Conservation (phyloP, 1,140 invertebrate species). For the Drosophila arawakana region DNA sequence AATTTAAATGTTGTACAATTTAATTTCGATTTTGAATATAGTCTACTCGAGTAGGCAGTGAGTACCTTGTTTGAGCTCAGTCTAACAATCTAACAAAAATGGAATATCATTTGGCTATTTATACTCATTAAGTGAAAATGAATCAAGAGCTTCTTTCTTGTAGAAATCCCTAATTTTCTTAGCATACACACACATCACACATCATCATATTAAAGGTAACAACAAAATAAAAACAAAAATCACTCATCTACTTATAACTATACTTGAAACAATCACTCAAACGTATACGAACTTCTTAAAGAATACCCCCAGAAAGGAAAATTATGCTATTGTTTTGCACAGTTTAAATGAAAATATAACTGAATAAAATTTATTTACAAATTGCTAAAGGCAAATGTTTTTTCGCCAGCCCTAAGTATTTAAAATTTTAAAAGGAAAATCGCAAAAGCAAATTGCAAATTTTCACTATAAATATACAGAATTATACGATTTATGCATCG, state of each 20-base stretch:
- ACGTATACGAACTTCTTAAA: constrained; percentile 83
- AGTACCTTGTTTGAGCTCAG: constrained; percentile 60
- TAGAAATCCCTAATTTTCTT: constrained; percentile 46
- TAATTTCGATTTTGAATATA: constrained; percentile 56
- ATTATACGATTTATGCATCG: constrained; percentile 76
- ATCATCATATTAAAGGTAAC: constrained; percentile 21
- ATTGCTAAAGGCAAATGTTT: constrained; percentile 48
- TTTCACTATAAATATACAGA: constrained; percentile 66
- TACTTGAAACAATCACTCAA: constrained; percentile 81
- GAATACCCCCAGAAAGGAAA: constrained; percentile 57
- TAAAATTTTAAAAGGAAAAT: constrained; percentile 34
- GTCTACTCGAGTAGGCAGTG: constrained; percentile 37
- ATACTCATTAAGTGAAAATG: constrained; percentile 31
- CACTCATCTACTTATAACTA: constrained; percentile 57
- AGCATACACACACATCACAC: not conserved
- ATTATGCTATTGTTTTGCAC: constrained; percentile 75
- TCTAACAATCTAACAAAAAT: not conserved
- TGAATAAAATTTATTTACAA: constrained; percentile 72
- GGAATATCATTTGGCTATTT: constrained; percentile 37
- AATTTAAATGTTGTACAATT: constrained; percentile 64
- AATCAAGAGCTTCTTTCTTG: constrained; percentile 70
- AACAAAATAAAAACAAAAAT: not conserved
- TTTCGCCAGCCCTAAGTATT: constrained; percentile 39
- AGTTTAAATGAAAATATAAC: constrained; percentile 35
- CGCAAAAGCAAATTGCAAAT: constrained; percentile 53